Conservation (phyloP, 2,113 vertebrate species). For the Pterophyllum scalare region DNA sequence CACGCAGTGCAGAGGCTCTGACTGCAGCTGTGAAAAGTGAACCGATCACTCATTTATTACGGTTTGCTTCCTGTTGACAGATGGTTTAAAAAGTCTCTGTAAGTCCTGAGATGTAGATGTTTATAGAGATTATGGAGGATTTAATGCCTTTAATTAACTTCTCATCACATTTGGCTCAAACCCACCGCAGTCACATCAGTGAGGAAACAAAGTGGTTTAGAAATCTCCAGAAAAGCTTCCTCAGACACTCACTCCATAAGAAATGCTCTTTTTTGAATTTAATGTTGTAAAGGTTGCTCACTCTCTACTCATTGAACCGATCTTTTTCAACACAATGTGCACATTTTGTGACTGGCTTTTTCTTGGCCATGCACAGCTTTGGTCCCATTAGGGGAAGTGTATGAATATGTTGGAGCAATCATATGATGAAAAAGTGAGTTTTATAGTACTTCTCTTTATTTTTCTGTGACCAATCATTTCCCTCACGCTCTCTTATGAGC, state of each 20-base stretch:
- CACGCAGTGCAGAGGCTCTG: background rate
- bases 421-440: background rate
- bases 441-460: background rate
- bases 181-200: background rate
- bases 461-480: background rate
- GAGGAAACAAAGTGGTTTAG: conserved; percentile 13
- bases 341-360: background rate
- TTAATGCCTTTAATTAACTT: conserved; percentile 35
- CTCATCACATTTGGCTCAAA: conserved; percentile 11
- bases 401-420: background rate
- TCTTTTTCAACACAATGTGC: background rate
- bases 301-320: background rate
- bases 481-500: background rate
- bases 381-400: background rate
- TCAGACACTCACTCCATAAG: conserved; percentile 8
- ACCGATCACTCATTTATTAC: background rate
- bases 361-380: background rate
- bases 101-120: background rate
- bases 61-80: background rate
- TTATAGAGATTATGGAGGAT: conserved; percentile 4
- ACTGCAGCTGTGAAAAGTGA: background rate
- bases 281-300: background rate
- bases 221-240: conserved; percentile 32
- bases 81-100: background rate
- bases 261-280: conserved; percentile 25